phyloP scores from a whole-genome alignment of 2,113 vertebrate genomes.

The Accipiter virgatus region DNA sequence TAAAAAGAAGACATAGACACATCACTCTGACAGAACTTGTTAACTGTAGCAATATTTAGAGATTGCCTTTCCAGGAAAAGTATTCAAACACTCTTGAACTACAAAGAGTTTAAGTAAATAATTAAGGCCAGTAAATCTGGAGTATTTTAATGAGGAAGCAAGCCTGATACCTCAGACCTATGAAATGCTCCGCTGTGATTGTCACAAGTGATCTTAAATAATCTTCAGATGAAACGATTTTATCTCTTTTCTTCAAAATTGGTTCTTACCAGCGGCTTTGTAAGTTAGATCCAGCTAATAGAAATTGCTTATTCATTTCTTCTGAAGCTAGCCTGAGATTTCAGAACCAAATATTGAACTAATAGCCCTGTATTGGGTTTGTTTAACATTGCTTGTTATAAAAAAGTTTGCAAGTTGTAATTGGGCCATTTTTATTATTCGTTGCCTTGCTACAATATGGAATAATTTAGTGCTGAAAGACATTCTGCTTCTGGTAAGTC shows the following conservation, averaged over 20 bases:
- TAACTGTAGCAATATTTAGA: neutral
- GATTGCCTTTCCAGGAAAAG: neutral
- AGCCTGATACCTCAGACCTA: neutral
- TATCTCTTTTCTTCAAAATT: neutral
- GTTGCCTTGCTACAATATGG: neutral
- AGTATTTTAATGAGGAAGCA: conserved; percentile 14
- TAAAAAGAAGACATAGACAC: neutral
- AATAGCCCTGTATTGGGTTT: neutral
- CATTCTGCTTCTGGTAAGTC: neutral
- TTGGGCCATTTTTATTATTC: neutral
- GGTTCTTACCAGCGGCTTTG: neutral
- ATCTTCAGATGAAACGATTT: neutral
- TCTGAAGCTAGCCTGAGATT: neutral
- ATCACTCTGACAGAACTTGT: neutral
- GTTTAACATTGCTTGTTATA: neutral
- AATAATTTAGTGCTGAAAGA: neutral
- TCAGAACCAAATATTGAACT: neutral
- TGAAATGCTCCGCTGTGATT: neutral
- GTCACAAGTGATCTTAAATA: neutral
- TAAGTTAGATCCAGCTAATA: neutral
- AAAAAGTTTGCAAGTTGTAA: neutral
- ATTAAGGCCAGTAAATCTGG: conserved; percentile 19
- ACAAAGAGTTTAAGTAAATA: conserved; percentile 5
- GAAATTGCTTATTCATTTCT: neutral
- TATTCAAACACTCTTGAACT: neutral